Evolutionary conservation across 2,888 invertebrate species (phyloP), one percentile per base, ranked within the genome.

Genomic region (Aelia acuminata): DNA sequence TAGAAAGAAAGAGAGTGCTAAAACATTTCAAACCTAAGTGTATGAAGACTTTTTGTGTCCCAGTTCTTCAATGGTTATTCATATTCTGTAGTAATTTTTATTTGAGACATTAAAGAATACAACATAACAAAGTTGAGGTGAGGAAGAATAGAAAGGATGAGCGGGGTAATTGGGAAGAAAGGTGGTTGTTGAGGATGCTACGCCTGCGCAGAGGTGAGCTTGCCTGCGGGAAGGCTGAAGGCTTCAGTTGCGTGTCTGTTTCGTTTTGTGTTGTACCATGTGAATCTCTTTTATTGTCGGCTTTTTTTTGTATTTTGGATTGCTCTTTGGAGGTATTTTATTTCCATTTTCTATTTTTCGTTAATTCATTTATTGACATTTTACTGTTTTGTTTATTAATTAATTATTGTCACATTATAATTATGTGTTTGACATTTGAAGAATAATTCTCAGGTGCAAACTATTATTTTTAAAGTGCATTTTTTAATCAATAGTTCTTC

Each of bases 191-290:
- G 43, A 80, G 80, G 80, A n/a, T 80, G 80, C n/a, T 47, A 85
- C 85, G 85, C 85, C 39, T 85, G 85, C 85, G 85, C 85, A 49
- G 50, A 39, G 39, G 50, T 57, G 49, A 31, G 49, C 57, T n/a
- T 22, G 26, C 3, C 39, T 4, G 43, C 43, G 4, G 43, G 39
- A 3, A 49, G n/a, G 39, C 15, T 13, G 39, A 3, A 20, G 53
- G 85, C 85, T 85, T 85, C 85, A 85, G 85, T 85, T 53, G 85
- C 85, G 39, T 85, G 35, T 85, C 53, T 85, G 85, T 85, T 22
- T 57, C 49, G 49, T 84, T 53, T 31, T 53, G 85, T 85, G 85
- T 85, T 26, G 50, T 53, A 57, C n/a, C 39, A 85, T 85, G 85
- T 85, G 85, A 85, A 39, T 85, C 39, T 57, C 57, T 39, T 39